phyloP scores from a whole-genome alignment of 2,797 vertebrate species.

The Micrastur ruficollis region DNA sequence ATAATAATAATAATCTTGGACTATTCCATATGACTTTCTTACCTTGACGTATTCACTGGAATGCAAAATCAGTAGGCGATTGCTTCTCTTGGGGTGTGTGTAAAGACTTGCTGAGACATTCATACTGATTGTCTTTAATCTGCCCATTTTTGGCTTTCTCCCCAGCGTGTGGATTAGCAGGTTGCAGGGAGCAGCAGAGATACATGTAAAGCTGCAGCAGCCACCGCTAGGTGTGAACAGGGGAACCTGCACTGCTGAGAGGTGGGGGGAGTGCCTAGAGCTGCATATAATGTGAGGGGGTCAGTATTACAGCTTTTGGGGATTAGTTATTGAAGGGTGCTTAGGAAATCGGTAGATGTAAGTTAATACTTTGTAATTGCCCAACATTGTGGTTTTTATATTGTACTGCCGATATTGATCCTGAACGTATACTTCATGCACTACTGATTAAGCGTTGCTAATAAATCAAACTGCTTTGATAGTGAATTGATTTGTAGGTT shows the following conservation, averaged over 20 bases:
- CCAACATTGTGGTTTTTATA: neutral
- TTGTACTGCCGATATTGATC: neutral
- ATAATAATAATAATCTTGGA: neutral
- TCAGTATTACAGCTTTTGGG: neutral
- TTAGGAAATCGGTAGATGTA: neutral
- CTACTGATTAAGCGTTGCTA: neutral
- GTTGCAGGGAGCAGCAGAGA: neutral
- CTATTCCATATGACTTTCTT: neutral
- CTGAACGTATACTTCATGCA: neutral
- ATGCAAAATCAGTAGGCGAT: neutral
- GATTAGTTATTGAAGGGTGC: neutral
- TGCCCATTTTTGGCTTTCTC: neutral
- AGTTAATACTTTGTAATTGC: neutral
- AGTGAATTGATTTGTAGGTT: neutral
- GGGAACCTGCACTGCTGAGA: neutral
- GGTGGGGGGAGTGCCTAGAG: neutral
- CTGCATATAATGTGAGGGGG: fast-evolving
- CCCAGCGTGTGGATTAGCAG: neutral
- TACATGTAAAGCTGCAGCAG: neutral
- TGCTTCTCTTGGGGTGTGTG: neutral
- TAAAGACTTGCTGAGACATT: neutral
- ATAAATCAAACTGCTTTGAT: neutral
- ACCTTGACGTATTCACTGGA: neutral
- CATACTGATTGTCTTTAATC: neutral
- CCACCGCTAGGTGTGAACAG: neutral